Percentiles rank a stretch among this genome's conserved stretches.
These are phyloP conservation scores for Pammene fasciana DNA, from an alignment of 2,888 invertebrate genomes.

Conservation along the genomic window DNA sequence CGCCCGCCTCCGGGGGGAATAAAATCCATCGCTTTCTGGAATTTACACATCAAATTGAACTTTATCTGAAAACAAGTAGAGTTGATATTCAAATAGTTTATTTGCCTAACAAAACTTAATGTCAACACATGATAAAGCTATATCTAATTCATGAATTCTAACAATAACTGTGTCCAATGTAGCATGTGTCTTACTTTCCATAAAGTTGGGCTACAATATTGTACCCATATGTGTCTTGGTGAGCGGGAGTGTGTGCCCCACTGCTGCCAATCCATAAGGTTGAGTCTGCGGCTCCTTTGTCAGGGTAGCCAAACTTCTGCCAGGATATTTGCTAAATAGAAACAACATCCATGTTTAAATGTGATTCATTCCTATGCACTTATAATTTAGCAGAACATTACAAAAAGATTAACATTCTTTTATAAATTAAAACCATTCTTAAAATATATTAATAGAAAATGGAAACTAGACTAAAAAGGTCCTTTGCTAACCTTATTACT, in stretches of 20 bases:
- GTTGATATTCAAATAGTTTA: too few species aligned
- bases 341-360: neutral
- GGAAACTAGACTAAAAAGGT: too few species aligned
- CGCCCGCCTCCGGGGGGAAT: constrained; percentile 90
- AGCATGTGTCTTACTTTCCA: constrained; percentile 86
- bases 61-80: too few species aligned
- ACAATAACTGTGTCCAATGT: neutral
- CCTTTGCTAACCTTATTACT: too few species aligned
- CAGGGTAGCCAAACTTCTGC: constrained; percentile 88
- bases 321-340: constrained; percentile 76
- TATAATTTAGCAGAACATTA: too few species aligned
- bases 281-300: constrained; percentile 86
- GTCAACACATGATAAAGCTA: neutral
- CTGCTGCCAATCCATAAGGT: constrained; percentile 94
- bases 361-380: too few species aligned
- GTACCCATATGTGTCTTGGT: constrained; percentile 96
- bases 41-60: neutral
- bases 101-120: too few species aligned
- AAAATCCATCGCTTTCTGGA: constrained; percentile 95
- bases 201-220: constrained; percentile 95
- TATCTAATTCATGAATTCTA: neutral
- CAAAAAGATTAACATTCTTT: too few species aligned
- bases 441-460: too few species aligned
- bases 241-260: constrained; percentile 96
- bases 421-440: too few species aligned